Percentiles rank a stretch among this genome's conserved stretches.
These are phyloP conservation scores for Heliconius charithonia DNA, from an alignment of 2,888 invertebrate species.

Conservation along the genomic window DNA sequence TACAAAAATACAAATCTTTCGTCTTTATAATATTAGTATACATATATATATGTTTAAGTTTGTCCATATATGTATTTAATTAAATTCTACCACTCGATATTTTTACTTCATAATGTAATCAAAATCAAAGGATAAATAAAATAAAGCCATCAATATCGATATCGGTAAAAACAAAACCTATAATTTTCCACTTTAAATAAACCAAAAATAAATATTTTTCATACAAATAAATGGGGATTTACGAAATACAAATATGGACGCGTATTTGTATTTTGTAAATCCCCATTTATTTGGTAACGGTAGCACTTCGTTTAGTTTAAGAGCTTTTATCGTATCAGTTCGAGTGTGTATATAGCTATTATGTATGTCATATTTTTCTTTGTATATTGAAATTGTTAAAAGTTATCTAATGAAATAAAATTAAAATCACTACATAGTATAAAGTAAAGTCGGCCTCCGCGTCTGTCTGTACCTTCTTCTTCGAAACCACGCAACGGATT, in stretches of 20 bases:
- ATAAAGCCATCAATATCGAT: background rate
- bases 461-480: too few species aligned
- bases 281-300: background rate
- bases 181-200: constrained; percentile 10
- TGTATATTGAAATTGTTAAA: background rate
- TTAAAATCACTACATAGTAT: too few species aligned
- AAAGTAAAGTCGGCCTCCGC: too few species aligned
- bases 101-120: too few species aligned
- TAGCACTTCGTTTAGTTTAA: constrained; percentile 2
- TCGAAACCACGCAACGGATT: too few species aligned
- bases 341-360: background rate
- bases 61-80: too few species aligned
- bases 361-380: background rate
- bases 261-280: background rate
- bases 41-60: too few species aligned
- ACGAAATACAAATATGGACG: too few species aligned
- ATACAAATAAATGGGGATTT: too few species aligned
- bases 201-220: constrained; percentile 14
- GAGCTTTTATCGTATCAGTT: background rate
- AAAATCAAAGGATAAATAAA: background rate
- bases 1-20: too few species aligned
- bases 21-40: too few species aligned
- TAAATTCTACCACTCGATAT: too few species aligned
- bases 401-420: background rate
- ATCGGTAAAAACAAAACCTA: background rate